A percentile compares a stretch with the other conserved stretches of the same genome.
These are phyloP conservation scores for Drosophila ambigua DNA, from an alignment of 1,140 invertebrate genomes.

Conservation along the genomic window DNA sequence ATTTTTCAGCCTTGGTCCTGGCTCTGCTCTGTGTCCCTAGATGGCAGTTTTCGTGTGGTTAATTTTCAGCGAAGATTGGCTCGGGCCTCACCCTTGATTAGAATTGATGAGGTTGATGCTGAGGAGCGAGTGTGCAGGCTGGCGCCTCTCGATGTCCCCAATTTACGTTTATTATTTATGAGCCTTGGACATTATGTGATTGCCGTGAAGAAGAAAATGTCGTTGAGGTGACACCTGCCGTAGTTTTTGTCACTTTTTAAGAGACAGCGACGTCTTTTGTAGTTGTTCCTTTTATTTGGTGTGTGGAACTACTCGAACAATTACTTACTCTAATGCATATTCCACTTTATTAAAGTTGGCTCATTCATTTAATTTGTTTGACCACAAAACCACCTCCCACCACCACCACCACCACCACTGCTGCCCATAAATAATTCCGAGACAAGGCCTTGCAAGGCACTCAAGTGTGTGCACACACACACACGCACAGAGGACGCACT, in stretches of 20 bases:
- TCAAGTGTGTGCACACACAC: conserved; percentile 67
- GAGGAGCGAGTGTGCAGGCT: conserved; percentile 42
- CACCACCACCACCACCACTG: background rate
- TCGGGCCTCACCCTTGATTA: conserved; percentile 62
- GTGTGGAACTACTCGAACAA: conserved; percentile 12
- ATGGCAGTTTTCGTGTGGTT: conserved; percentile 61
- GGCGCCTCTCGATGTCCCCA: conserved; percentile 3
- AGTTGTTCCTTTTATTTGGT: background rate
- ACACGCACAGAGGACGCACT: background rate
- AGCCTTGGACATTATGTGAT: conserved; percentile 18
- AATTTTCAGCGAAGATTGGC: conserved; percentile 76
- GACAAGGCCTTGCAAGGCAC: conserved; percentile 63
- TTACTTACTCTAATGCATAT: conserved; percentile 25
- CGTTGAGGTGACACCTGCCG: conserved; percentile 30
- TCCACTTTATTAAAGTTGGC: conserved; percentile 27
- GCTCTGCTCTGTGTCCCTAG: conserved; percentile 19
- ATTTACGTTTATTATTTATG: conserved; percentile 65
- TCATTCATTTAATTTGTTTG: conserved; percentile 23
- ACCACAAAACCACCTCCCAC: conserved; percentile 1
- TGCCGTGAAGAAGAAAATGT: background rate
- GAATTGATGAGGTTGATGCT: conserved; percentile 73
- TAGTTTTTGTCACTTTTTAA: background rate
- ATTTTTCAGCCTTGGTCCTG: conserved; percentile 31
- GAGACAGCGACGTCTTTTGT: too few species aligned
- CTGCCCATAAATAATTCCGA: conserved; percentile 65